A percentile compares a stretch with the other conserved stretches of the same genome.
phyloP scores from a whole-genome alignment of 2,888 invertebrate species.

The Halocaridina rubra region DNA sequence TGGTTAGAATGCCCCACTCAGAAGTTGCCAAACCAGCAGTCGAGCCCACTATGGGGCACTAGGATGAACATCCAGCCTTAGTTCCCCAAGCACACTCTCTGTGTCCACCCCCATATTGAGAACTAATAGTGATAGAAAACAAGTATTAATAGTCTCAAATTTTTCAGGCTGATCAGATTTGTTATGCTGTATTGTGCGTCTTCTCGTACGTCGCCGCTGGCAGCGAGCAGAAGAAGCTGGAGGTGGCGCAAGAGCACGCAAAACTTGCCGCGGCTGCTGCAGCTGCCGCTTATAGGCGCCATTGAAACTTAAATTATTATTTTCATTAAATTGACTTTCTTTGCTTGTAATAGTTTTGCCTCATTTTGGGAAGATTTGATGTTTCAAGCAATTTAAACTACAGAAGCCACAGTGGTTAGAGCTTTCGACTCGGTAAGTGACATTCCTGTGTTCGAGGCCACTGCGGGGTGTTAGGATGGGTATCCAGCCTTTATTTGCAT shows the following conservation, averaged over 20 bases:
- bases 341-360: background rate
- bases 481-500: no score
- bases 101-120: no score
- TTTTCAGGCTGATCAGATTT: slow-evolving; percentile 98
- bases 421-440: background rate
- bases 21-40: no score
- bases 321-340: background rate
- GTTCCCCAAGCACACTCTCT: no score
- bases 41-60: no score
- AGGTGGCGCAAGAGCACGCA: slow-evolving; percentile 59
- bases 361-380: no score
- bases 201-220: slow-evolving; percentile 98
- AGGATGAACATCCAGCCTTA: no score
- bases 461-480: no score
- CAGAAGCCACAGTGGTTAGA: background rate
- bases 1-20: no score
- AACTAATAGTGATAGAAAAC: no score
- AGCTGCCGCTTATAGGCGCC: slow-evolving; percentile 2
- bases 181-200: slow-evolving; percentile 98
- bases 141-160: no score
- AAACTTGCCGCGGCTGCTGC: slow-evolving; percentile 47
- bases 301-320: background rate
- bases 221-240: slow-evolving; percentile 65
- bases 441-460: no score
- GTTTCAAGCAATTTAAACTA: background rate